A percentile compares a stretch with the other conserved stretches of the same genome.
These are phyloP conservation scores for Drosophila fuyamai DNA, from an alignment of 1,140 invertebrate species.

Conservation along the genomic window DNA sequence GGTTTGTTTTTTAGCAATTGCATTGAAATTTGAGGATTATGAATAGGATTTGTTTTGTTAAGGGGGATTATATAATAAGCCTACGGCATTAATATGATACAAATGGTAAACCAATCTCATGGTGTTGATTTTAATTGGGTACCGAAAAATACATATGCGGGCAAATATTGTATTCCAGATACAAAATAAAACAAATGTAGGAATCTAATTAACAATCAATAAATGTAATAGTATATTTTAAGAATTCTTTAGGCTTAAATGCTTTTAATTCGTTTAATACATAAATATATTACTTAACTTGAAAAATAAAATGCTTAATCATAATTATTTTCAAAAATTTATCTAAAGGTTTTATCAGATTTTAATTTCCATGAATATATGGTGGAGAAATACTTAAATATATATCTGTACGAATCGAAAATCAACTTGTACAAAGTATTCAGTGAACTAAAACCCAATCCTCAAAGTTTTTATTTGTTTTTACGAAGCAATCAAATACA, in stretches of 20 bases:
- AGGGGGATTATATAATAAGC: conserved; percentile 19
- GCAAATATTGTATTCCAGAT: too few relatives aligned
- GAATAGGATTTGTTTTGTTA: conserved; percentile 24
- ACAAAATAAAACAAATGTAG: neutral
- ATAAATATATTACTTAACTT: fast-evolving
- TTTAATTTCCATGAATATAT: too few relatives aligned
- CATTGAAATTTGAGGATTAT: conserved; percentile 18
- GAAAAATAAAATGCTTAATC: too few relatives aligned
- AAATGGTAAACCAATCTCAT: neutral
- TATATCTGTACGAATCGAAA: too few relatives aligned
- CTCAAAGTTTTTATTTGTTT: neutral
- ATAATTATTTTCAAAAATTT: too few relatives aligned
- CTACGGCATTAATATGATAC: conserved; percentile 1
- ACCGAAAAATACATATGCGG: neutral
- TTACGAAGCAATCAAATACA: neutral
- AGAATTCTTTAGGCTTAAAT: too few relatives aligned
- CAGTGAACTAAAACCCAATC: neutral
- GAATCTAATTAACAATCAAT: neutral
- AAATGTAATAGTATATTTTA: too few relatives aligned
- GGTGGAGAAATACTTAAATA: too few relatives aligned
- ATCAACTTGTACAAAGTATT: neutral
- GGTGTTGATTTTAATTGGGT: neutral
- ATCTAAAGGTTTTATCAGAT: too few relatives aligned
- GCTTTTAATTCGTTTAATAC: too few relatives aligned
- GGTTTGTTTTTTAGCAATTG: neutral